Evolutionary conservation across 1,140 invertebrate genomes (phyloP), one percentile per base, ranked within the genome.

Genomic region (Trichomalopsis sarcophagae): DNA sequence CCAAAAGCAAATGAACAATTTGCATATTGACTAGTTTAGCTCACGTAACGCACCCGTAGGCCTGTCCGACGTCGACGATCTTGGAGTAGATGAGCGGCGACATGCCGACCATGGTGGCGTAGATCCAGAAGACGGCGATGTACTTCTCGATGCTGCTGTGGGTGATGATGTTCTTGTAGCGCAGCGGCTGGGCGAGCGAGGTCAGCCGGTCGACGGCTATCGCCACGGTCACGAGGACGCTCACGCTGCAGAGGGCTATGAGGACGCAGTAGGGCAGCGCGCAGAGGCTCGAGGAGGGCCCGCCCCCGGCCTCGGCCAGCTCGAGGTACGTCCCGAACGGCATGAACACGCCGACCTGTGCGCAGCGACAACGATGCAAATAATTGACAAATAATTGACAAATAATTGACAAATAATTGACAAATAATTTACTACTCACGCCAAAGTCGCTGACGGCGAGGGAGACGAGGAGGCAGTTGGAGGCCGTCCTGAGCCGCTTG

Each of bases 401-500:
- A n/a, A n/a, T n/a, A n/a, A n/a, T n/a, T n/a, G n/a, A n/a, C n/a
- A n/a, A n/a, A n/a, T n/a, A n/a, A n/a, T n/a, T n/a, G n/a, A 84
- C 40, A 23, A 78, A n/a, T 13, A 79, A n/a, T n/a, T n/a, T n/a
- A n/a, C n/a, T 68, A 88, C 91, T 91, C 40, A 97, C 95, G n/a
- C 95, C 94, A 23, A 97, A 93, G 90, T 97, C 96, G 7, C 95
- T 95, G 44, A 96, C 93, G 0, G 96, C 96, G 77, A 97, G 91
- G 3, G 96, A 96, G 73, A 96, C 94, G n/a, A 97, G 94, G 23
- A 97, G 92, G 84, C 95, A 95, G 90, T 97, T 97, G 80, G 96
- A 96, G 0, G 95, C 95, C 17, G 95, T 95, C 84, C 95, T 90
- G 1, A 95, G 90, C 82, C 95, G 90, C 87, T 95, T 95, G 89